Base-by-base conservation (phyloP, 2,797 vertebrate genomes). In the Gallirallus australis region DNA sequence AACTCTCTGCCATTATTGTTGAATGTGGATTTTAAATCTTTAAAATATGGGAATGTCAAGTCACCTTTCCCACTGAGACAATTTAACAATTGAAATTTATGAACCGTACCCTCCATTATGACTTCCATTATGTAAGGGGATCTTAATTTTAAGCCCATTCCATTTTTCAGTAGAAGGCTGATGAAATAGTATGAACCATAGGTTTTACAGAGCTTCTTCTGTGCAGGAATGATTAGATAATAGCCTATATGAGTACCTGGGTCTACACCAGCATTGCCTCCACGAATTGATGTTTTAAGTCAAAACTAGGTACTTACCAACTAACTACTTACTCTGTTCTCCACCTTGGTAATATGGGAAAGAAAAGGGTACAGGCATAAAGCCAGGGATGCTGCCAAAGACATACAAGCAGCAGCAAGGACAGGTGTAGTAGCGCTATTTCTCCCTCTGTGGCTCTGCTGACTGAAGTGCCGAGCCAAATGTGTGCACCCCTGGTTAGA, bases 1-100 rank as follows among this genome's bases (percentile, higher is more conserved):
- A 96, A 94, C 77, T 88, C 85, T 95, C 80, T 85, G 57, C 85
- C 79, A 89, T 96, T 96, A 94, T 91, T 95, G 79, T 96, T 93
- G 90, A 97, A 94, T 85, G 89, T 94, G 86, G 96, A 96, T 90
- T 94, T 96, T 92, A 96, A 96, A 94, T 90, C 73, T 75, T 95
- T 94, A 95, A 97, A 96, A 93, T 94, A 93, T 73, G 83, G 78
- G 87, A 95, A 94, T 75, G 82, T 91, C 89, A 94, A 96, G 70
- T 90, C 90, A 97, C 92, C 88, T 96, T 96, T 95, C 83, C 96
- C 71, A 92, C 86, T 63, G 96, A 96, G 87, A 96, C 92, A 96
- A 96, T 88, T 94, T 95, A 90, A 96, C 91, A 94, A 96, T 61
- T 92, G 94, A 84, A 97, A 96, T 97, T 95, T 96, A 96, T 93